These are phyloP conservation scores for Carcina quercana DNA, from an alignment of 2,888 invertebrate genomes.

Conservation along the genomic window DNA sequence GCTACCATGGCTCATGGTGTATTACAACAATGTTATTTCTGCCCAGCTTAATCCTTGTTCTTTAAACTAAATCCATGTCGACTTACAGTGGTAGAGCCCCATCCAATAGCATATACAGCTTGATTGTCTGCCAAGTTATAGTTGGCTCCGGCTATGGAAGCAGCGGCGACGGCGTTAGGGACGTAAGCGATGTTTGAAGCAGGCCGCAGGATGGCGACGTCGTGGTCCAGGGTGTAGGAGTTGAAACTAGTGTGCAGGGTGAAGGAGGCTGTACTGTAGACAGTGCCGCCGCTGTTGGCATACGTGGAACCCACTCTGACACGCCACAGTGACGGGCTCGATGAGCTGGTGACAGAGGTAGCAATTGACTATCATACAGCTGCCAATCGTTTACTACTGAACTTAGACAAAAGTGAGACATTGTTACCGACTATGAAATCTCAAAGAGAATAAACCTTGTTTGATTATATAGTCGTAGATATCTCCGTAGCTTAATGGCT, in stretches of 20 bases:
- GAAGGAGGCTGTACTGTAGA: constrained; percentile 13
- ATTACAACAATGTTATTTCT: no score
- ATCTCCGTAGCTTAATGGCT: no score
- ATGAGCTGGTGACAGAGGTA: not conserved
- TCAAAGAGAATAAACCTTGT: no score
- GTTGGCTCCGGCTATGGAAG: constrained; percentile 27
- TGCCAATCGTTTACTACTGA: no score
- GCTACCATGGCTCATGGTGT: no score
- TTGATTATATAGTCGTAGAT: no score
- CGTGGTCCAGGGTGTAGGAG: constrained; percentile 26
- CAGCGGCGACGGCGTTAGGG: constrained; percentile 20
- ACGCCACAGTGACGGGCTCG: constrained; percentile 24
- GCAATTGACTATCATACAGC: not conserved
- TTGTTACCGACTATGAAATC: no score
- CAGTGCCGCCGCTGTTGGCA: constrained; percentile 26
- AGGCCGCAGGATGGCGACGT: constrained; percentile 30
- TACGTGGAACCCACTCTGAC: constrained; percentile 27
- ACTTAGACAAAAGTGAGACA: no score
- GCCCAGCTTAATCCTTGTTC: not conserved
- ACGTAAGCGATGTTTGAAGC: constrained; percentile 15
- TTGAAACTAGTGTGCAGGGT: constrained; percentile 25
- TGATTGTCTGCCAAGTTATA: constrained; percentile 30
- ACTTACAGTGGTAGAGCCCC: constrained; percentile 33
- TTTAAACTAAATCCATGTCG: no score
- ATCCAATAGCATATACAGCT: constrained; percentile 36